Conservation (phyloP, 2,888 invertebrate genomes). For the Taphrorychus bicolor region DNA sequence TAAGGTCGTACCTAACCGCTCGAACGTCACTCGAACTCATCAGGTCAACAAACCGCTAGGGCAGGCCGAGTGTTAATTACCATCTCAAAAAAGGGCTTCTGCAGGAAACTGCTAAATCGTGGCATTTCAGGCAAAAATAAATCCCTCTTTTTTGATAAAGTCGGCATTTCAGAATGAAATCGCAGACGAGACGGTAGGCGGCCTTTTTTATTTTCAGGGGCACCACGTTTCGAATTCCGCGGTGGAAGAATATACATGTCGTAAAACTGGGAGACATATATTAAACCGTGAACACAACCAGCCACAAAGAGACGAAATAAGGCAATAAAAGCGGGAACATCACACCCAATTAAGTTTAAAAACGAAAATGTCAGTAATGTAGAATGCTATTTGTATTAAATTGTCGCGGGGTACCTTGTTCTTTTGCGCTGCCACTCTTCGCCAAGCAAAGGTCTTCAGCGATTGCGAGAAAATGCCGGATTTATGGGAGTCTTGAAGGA, state of each 20-base stretch:
- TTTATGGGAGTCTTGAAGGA: no score
- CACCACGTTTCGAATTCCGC: constrained; percentile 31
- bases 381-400: constrained; percentile 38
- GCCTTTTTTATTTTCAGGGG: constrained; percentile 27
- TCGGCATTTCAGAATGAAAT: constrained; percentile 21
- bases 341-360: constrained; percentile 51
- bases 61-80: background rate
- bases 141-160: constrained; percentile 20
- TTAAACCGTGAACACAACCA: constrained; percentile 40
- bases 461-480: background rate
- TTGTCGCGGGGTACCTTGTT: background rate
- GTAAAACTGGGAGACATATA: constrained; percentile 39
- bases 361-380: constrained; percentile 49
- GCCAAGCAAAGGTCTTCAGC: background rate
- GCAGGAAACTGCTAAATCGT: background rate
- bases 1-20: no score
- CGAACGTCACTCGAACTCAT: no score
- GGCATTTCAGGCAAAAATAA: constrained; percentile 9
- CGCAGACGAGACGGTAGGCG: constrained; percentile 9
- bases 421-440: background rate
- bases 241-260: constrained; percentile 36
- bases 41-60: no score
- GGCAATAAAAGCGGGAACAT: constrained; percentile 44
- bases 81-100: background rate
- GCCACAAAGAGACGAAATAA: constrained; percentile 40